Evolutionary conservation across 2,113 vertebrate genomes (phyloP).

Genomic region (Microtus montanus): DNA sequence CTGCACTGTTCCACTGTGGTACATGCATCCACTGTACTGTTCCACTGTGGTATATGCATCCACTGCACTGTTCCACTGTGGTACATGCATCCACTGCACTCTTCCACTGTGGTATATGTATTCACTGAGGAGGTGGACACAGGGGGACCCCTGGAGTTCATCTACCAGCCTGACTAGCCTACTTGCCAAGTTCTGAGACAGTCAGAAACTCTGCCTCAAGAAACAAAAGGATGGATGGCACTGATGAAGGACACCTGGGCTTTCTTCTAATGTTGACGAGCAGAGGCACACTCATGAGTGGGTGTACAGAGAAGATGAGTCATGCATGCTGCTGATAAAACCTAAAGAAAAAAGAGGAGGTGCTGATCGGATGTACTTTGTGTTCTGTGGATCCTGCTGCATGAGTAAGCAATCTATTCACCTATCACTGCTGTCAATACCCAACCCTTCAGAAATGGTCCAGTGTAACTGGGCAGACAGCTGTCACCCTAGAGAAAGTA

Average conservation of each 20-base stretch:
- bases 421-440: not conserved
- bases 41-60: too few relatives aligned
- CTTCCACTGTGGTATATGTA: not conserved
- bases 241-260: not conserved
- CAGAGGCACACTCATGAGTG: not conserved
- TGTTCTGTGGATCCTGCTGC: not conserved
- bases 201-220: not conserved
- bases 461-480: not conserved
- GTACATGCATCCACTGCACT: too few relatives aligned
- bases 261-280: not conserved
- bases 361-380: accelerated
- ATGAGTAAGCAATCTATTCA: not conserved
- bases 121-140: not conserved
- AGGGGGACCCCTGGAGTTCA: not conserved
- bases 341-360: not conserved
- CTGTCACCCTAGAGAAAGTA: not conserved
- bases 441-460: not conserved
- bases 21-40: too few relatives aligned
- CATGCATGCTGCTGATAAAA: not conserved
- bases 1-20: too few relatives aligned
- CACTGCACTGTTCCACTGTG: too few relatives aligned
- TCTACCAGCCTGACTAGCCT: not conserved
- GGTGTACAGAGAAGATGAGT: not conserved
- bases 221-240: not conserved
- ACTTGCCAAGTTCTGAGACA: not conserved